Base-by-base conservation (phyloP, 2,888 invertebrate species). In the Lysandra coridon region DNA sequence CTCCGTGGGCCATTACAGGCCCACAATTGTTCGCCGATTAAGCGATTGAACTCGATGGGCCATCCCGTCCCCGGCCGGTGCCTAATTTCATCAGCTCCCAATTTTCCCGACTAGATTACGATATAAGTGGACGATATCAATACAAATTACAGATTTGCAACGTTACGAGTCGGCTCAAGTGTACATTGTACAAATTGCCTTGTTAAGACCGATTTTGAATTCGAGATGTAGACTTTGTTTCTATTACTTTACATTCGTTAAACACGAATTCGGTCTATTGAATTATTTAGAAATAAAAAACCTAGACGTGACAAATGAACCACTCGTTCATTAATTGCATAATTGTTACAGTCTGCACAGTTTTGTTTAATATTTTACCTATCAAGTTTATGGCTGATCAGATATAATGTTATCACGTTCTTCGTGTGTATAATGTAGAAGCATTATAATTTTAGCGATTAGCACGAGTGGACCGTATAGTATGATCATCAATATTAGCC, bases 1-100 rank as follows among this genome's bases (percentile, higher is more conserved):
- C 86, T 87, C 87, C 83, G 88, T 85, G 90, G 91, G 89, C 91
- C 88, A 90, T 93, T 92, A 92, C 90, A 85, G 87, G 87, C 88
- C 87, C 86, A 88, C 87, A 88, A 88, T 87, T 85, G 89, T 88
- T 88, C 87, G 88, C 86, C 87, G 88, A 90, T 91, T 88, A 89
- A 86, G 86, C 86, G 86, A 85, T 85, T 86, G 86, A 87, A 87
- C 87, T 87, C 85, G 84, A 86, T 85, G 87, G 87, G 85, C 86
- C 86, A 83, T 84, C 83, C 81, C 79, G 80, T 80, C 81, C 79
- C 79, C 81, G 79, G 78, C 79, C 78, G 78, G 73, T 69, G 80
- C 81, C 79, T 81, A 83, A 81, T 81, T 82, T 82, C 81, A 80
- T 76, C 57, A 80, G 79, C 78, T 78, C 57, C 78, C 60, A 60